Percentiles rank a stretch among this genome's conserved stretches.
Evolutionary conservation across 2,888 invertebrate genomes (phyloP).

Genomic region (Drosophila antonietae): DNA sequence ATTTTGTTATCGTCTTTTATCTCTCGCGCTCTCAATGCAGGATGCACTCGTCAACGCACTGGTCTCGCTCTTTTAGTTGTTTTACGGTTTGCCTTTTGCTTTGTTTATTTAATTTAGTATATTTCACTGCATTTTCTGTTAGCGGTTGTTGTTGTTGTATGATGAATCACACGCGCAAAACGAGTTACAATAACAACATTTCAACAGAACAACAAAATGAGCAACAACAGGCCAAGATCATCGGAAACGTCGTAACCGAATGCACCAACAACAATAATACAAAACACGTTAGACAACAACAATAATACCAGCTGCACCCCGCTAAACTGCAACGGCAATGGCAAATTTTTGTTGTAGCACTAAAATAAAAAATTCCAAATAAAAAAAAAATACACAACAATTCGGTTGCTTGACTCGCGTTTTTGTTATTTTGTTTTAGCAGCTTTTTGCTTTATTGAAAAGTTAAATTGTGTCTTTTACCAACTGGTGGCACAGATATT

Average conservation of each 20-base stretch:
- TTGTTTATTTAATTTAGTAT: constrained; percentile 61
- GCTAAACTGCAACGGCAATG: constrained; percentile 41
- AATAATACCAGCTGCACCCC: constrained; percentile 53
- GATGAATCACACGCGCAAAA: constrained; percentile 73
- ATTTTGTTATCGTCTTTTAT: constrained; percentile 44
- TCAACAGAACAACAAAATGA: constrained; percentile 33
- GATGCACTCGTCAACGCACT: constrained; percentile 49
- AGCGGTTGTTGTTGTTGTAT: constrained; percentile 39
- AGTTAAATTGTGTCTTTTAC: constrained; percentile 46
- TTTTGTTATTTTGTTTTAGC: constrained; percentile 14
- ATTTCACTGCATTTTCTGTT: constrained; percentile 50
- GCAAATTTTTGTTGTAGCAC: constrained; percentile 31
- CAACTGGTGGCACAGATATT: constrained; percentile 52
- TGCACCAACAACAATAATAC: constrained; percentile 24
- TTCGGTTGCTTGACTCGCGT: constrained; percentile 40
- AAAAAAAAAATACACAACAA: constrained; percentile 18
- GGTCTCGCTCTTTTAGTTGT: constrained; percentile 25
- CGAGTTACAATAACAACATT: constrained; percentile 63
- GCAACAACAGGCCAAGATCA: constrained; percentile 71
- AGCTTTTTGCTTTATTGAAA: constrained; percentile 35
- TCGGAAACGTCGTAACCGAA: constrained; percentile 57
- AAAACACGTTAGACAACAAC: constrained; percentile 60
- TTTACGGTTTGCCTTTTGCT: constrained; percentile 30
- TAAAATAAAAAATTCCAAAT: constrained; percentile 4
- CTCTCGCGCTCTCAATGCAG: constrained; percentile 47